These are phyloP conservation scores for Leptinotarsa texana DNA, from an alignment of 1,140 invertebrate species.

Conservation along the genomic window DNA sequence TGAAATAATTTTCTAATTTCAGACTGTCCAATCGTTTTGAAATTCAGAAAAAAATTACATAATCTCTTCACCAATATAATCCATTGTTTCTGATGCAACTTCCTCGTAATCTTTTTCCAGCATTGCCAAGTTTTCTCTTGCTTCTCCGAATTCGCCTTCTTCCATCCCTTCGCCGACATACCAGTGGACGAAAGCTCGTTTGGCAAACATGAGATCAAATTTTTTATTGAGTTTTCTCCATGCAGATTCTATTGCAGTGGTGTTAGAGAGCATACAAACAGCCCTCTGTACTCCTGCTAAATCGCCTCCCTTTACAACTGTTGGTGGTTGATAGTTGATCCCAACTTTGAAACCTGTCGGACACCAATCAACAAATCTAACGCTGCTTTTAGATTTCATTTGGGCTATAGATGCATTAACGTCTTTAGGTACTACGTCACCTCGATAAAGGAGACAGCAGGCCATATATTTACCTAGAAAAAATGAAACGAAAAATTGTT, in stretches of 20 bases:
- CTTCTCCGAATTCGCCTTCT: constrained; percentile 81
- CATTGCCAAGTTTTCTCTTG: constrained; percentile 79
- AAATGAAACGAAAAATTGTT: background rate
- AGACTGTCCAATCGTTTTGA: too few species aligned
- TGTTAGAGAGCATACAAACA: constrained; percentile 85
- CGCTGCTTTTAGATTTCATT: constrained; percentile 79
- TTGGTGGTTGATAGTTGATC: constrained; percentile 60
- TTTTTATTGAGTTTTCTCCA: constrained; percentile 76
- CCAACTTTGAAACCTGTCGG: too few species aligned
- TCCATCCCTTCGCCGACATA: constrained; percentile 85
- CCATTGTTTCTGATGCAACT: constrained; percentile 49
- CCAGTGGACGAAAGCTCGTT: constrained; percentile 77
- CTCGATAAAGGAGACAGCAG: constrained; percentile 73
- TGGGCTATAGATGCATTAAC: constrained; percentile 83
- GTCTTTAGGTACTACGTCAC: constrained; percentile 60
- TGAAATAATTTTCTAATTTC: too few species aligned
- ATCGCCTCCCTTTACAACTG: constrained; percentile 78
- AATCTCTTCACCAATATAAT: constrained; percentile 6
- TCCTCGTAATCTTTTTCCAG: constrained; percentile 73
- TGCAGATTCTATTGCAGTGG: constrained; percentile 78
- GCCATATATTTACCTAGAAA: constrained; percentile 78
- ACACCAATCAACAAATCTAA: constrained; percentile 62
- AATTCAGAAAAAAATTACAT: background rate
- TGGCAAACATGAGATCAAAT: constrained; percentile 80
- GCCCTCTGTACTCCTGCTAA: constrained; percentile 81